A percentile compares a stretch with the other conserved stretches of the same genome.
Conservation (phyloP, 2,888 invertebrate species). For the Amiota communis region DNA sequence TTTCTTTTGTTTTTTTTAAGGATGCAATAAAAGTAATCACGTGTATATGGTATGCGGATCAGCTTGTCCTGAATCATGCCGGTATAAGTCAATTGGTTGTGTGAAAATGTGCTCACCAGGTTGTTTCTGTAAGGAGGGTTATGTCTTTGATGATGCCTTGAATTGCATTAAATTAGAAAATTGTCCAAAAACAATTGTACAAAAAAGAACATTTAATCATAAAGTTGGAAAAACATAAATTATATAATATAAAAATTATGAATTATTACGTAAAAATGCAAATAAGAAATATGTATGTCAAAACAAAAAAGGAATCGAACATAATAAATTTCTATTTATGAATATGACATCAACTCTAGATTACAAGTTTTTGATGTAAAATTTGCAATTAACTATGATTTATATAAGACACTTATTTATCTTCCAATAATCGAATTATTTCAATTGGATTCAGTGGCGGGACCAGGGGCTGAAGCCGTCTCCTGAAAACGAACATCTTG, state of each 20-base stretch:
- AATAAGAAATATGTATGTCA: neutral
- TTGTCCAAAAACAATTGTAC: neutral
- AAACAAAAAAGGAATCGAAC: neutral
- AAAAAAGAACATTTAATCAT: neutral
- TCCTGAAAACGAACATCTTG: too few relatives aligned
- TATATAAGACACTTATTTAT: too few relatives aligned
- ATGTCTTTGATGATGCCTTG: neutral
- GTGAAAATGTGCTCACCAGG: neutral
- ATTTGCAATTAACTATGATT: too few relatives aligned
- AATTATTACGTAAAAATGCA: too few relatives aligned
- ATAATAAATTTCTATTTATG: too few relatives aligned
- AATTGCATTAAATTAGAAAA: neutral
- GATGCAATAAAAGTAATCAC: neutral
- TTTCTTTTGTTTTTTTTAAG: neutral
- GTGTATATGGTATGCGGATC: neutral
- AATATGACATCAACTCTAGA: too few relatives aligned
- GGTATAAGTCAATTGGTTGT: constrained; percentile 11
- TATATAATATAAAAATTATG: neutral
- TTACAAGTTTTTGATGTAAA: too few relatives aligned
- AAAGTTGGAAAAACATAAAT: too few relatives aligned
- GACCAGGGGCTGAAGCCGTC: too few relatives aligned
- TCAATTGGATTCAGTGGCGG: too few relatives aligned
- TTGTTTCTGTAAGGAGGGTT: neutral
- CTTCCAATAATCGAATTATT: too few relatives aligned
- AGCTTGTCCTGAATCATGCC: constrained; percentile 14